phyloP scores from a whole-genome alignment of 2,888 invertebrate species.

The Drosophila nigricruria region DNA sequence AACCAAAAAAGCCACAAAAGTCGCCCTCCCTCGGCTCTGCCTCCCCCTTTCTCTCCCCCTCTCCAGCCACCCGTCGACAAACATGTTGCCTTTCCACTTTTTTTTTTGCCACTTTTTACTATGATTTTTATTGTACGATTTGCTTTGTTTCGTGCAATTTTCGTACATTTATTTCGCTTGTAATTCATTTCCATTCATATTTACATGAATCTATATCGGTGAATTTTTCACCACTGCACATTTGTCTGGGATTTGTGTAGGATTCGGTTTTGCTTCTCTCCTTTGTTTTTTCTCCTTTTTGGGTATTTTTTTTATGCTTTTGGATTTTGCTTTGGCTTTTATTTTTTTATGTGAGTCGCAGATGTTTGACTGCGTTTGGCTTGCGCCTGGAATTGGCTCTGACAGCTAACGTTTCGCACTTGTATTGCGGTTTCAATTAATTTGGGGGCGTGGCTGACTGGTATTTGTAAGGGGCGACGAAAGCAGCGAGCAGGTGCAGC shows the following conservation, averaged over 20 bases:
- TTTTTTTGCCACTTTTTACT: constrained; percentile 29
- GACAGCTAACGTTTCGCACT: constrained; percentile 65
- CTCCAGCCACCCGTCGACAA: constrained; percentile 16
- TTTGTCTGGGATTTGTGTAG: constrained; percentile 72
- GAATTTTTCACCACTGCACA: constrained; percentile 55
- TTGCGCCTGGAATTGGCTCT: constrained; percentile 51
- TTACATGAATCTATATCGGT: constrained; percentile 67
- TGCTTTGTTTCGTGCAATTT: constrained; percentile 70
- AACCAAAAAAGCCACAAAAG: constrained; percentile 57
- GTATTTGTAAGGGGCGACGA: constrained; percentile 21
- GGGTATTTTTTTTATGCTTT: constrained; percentile 17
- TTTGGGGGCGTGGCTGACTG: constrained; percentile 58
- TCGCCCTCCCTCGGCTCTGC: not conserved
- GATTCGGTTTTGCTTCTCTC: constrained; percentile 34
- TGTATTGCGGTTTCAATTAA: constrained; percentile 74
- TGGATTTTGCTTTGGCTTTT: constrained; percentile 12
- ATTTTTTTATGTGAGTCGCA: constrained; percentile 51
- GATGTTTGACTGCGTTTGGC: constrained; percentile 42
- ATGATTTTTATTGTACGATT: constrained; percentile 57
- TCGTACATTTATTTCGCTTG: constrained; percentile 77
- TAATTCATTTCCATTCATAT: constrained; percentile 80
- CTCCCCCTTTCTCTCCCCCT: not conserved
- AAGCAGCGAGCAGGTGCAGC: constrained; percentile 38
- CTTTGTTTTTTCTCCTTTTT: not conserved
- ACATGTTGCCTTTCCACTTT: constrained; percentile 28